Conservation (phyloP, 2,797 vertebrate species). For the Rhinatrema bivittatum region DNA sequence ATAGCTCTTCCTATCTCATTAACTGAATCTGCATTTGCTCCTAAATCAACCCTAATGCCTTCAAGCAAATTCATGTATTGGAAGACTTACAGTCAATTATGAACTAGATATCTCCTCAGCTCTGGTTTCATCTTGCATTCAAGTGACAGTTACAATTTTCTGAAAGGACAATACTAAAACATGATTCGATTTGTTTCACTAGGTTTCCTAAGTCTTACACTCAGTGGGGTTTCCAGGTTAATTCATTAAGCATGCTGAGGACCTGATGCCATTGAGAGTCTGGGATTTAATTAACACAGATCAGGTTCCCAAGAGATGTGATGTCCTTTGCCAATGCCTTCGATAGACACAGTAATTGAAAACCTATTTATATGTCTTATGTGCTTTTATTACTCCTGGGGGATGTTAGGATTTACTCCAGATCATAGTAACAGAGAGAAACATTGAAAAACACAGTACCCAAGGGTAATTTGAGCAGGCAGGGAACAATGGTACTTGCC, state of each 20-base stretch:
- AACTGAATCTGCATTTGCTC: too few relatives aligned
- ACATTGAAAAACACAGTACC: neutral
- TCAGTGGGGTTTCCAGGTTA: slow-evolving; percentile 39
- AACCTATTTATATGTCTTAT: slow-evolving; percentile 37
- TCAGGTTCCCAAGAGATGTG: slow-evolving; percentile 38
- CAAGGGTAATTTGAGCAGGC: neutral
- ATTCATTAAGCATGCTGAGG: slow-evolving; percentile 49
- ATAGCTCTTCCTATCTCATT: too few relatives aligned
- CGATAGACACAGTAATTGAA: slow-evolving; percentile 41
- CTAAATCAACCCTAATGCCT: too few relatives aligned
- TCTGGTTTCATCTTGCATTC: slow-evolving; percentile 41
- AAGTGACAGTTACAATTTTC: slow-evolving; percentile 50
- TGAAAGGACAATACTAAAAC: too few relatives aligned
- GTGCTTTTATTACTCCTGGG: slow-evolving; percentile 34
- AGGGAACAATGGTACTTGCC: neutral
- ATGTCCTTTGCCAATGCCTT: slow-evolving; percentile 20
- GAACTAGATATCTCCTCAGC: too few relatives aligned
- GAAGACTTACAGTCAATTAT: too few relatives aligned
- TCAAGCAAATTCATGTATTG: too few relatives aligned
- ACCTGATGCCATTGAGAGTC: slow-evolving; percentile 20
- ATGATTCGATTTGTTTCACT: slow-evolving; percentile 50
- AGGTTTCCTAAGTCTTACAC: slow-evolving; percentile 46
- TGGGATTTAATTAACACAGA: slow-evolving; percentile 46
- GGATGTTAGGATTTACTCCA: slow-evolving; percentile 21
- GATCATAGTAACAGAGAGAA: slow-evolving; percentile 13